Base-by-base conservation (phyloP, 2,113 vertebrate species). In the Atherinomorus stipes region DNA sequence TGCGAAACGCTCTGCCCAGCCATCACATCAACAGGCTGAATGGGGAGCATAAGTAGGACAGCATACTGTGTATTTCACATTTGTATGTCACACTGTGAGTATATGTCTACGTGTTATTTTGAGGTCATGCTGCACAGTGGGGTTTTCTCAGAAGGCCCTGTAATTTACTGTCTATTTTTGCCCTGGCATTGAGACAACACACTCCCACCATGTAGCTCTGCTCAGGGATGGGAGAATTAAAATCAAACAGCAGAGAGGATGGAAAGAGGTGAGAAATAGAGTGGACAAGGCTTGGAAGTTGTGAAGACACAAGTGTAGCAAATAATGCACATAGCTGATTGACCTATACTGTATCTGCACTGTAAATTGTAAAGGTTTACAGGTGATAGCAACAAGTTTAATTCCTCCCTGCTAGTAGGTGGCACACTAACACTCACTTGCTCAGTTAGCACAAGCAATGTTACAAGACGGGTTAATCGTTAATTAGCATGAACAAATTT, bases 131-230 rank as follows among this genome's bases (percentile, higher is more conserved):
- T 66, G 71, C 88, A 80, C 76, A 85, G 87, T 76, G 64, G 90
- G 87, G 88, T 85, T 81, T 86, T 88, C 88, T 90, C 85, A 79
- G 74, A 93, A 83, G 83, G 85, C 88, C 25, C 84, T 88, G 92
- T 91, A 92, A 93, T 90, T 69, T 74, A 81, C 81, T 63, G 61
- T 89, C 95, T 96, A 93, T 93, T 95, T 96, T 94, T 93, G 94
- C 89, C 75, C 83, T 86, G 91, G 90, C 91, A 83, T 86, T 80
- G 88, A 92, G 90, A 92, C 94, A 93, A 81, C 84, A 78, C 80
- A 88, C 85, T 89, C 86, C 85, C 76, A 86, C 89, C 78, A 85
- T 57, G 74, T 75, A 77, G 78, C 72, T 84, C 62, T 58, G 69
- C 65, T 49, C 53, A 47, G 54, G 77, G 59, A 60, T 11, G 19